phyloP scores from a whole-genome alignment of 2,888 invertebrate genomes.

The Xylota sylvarum region DNA sequence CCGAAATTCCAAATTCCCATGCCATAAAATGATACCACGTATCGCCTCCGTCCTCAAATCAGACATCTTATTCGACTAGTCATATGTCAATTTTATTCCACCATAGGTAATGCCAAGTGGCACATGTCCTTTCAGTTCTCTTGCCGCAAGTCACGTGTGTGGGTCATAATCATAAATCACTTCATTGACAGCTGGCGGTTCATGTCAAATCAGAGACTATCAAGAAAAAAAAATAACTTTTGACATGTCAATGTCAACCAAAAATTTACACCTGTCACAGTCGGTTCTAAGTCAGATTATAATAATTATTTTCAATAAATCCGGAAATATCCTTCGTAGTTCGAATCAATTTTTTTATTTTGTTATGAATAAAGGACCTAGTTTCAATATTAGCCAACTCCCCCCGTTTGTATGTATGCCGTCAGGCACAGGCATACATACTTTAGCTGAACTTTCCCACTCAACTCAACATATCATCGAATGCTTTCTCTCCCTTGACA shows the following conservation, averaged over 20 bases:
- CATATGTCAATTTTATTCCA: background rate
- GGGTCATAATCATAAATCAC: background rate
- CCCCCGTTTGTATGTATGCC: no score
- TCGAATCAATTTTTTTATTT: no score
- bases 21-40: background rate
- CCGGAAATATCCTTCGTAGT: no score
- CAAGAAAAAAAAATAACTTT: background rate
- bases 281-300: background rate
- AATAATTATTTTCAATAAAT: no score
- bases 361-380: no score
- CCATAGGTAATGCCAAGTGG: background rate
- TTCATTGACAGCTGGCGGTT: background rate
- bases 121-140: background rate
- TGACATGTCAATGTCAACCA: background rate
- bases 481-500: background rate
- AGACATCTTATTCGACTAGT: background rate
- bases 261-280: background rate
- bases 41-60: background rate
- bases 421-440: background rate
- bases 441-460: background rate
- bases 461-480: background rate
- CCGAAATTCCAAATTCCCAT: background rate
- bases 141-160: background rate
- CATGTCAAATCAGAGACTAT: background rate
- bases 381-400: background rate